Evolutionary conservation across 2,888 invertebrate species (phyloP).

Genomic region (Sinopyrophorus schimmeli): DNA sequence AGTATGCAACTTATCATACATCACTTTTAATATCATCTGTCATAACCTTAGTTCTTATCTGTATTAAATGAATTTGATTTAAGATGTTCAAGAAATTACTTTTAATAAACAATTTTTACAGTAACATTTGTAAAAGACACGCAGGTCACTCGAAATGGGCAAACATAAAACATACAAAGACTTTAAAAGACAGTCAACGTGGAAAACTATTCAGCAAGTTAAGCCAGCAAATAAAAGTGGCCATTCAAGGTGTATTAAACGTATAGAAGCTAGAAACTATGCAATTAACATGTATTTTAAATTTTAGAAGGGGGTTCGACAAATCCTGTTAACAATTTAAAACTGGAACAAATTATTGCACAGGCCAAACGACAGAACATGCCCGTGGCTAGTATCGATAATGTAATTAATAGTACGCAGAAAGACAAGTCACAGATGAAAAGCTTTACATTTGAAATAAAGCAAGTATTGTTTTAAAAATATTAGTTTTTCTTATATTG

Average conservation of each 20-base stretch:
- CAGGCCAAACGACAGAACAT: constrained; percentile 65
- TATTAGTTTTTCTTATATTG: neutral
- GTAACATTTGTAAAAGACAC: constrained; percentile 38
- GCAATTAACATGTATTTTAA: constrained; percentile 14
- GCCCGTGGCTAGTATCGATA: constrained; percentile 65
- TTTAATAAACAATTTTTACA: too few species aligned
- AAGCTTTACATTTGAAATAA: constrained; percentile 55
- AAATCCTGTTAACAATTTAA: constrained; percentile 64
- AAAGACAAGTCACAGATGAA: constrained; percentile 52
- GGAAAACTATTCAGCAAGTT: constrained; percentile 56
- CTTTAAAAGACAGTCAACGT: constrained; percentile 64
- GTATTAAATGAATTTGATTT: too few species aligned
- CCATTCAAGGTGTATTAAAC: constrained; percentile 60
- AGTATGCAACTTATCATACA: too few species aligned
- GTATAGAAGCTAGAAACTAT: neutral
- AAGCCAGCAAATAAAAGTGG: constrained; percentile 61
- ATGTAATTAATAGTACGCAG: constrained; percentile 60
- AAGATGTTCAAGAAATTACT: too few species aligned
- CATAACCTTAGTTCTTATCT: too few species aligned
- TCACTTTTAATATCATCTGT: too few species aligned
- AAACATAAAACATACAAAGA: constrained; percentile 73
- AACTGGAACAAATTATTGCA: constrained; percentile 63
- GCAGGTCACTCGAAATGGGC: constrained; percentile 81
- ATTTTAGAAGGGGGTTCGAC: constrained; percentile 61
- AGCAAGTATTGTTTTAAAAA: constrained; percentile 39